These are phyloP conservation scores for Cherax destructor DNA, from an alignment of 1,140 invertebrate genomes.

Conservation along the genomic window DNA sequence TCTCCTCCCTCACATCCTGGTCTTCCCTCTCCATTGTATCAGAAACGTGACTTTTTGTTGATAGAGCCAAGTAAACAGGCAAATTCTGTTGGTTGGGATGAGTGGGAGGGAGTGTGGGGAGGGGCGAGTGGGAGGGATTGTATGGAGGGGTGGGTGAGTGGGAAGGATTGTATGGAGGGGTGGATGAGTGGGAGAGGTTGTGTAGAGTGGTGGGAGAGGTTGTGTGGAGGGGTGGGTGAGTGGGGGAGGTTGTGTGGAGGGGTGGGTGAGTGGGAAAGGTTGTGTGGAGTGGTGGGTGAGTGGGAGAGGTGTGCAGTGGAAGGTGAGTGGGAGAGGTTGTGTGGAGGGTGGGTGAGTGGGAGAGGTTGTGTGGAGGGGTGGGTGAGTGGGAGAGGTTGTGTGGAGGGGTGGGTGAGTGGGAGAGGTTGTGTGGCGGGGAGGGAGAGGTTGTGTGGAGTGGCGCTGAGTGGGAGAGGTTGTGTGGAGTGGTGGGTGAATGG, in stretches of 20 bases:
- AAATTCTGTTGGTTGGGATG: conserved; percentile 16
- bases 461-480: background rate
- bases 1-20: background rate
- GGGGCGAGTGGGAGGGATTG: background rate
- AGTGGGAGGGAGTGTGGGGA: too few species aligned
- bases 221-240: too few species aligned
- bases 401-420: too few species aligned
- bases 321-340: background rate
- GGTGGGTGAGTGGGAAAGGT: too few species aligned
- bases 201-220: too few species aligned
- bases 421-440: background rate
- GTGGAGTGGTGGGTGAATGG: background rate
- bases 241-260: too few species aligned
- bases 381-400: background rate
- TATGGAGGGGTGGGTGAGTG: too few species aligned
- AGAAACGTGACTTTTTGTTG: conserved; percentile 54
- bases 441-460: background rate
- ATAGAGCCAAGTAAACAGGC: conserved; percentile 56
- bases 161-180: background rate
- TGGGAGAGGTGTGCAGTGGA: too few species aligned
- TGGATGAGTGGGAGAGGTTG: too few species aligned
- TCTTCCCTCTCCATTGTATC: conserved; percentile 6
- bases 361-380: too few species aligned
- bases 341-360: too few species aligned
- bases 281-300: too few species aligned